Percentiles rank a stretch among this genome's conserved stretches.
Evolutionary conservation across 2,797 vertebrate species (phyloP).

Genomic region (Pseudotriccus pelzelni): DNA sequence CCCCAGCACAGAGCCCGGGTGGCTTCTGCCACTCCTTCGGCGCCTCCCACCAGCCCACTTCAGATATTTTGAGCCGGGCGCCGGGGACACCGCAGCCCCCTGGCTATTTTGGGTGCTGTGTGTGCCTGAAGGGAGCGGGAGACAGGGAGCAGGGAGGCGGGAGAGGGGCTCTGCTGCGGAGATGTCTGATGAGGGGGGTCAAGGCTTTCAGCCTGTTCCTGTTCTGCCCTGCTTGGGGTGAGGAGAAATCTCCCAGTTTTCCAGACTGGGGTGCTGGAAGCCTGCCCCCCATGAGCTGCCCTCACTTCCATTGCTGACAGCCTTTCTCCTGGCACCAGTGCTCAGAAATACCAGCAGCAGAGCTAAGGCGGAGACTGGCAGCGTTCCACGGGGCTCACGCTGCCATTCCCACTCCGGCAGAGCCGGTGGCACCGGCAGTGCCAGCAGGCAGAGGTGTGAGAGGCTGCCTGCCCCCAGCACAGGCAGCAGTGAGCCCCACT

Average conservation of each 20-base stretch:
- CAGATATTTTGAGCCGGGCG: background rate
- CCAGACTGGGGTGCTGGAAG: background rate
- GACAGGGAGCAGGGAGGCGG: background rate
- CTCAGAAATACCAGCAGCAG: background rate
- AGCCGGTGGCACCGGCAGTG: background rate
- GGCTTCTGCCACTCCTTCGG: background rate
- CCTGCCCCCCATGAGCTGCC: background rate
- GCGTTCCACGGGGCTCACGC: background rate
- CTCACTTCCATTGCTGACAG: background rate
- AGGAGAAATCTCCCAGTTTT: background rate
- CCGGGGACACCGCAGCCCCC: rapidly evolving
- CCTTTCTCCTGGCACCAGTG: rapidly evolving
- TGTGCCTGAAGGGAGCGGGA: background rate
- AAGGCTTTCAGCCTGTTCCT: background rate
- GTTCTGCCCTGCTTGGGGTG: rapidly evolving
- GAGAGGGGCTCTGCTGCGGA: background rate
- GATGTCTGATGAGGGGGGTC: rapidly evolving
- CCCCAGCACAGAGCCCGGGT: rapidly evolving
- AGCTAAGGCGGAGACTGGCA: background rate
- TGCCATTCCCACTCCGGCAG: background rate
- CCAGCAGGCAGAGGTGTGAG: background rate
- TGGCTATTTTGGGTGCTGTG: background rate
- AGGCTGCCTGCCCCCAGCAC: background rate
- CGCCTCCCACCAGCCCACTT: background rate
- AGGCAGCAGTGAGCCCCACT: background rate